Evolutionary conservation across 2,888 invertebrate genomes (phyloP), one percentile per base, ranked within the genome.

Genomic region (Drosophila fungiperda): DNA sequence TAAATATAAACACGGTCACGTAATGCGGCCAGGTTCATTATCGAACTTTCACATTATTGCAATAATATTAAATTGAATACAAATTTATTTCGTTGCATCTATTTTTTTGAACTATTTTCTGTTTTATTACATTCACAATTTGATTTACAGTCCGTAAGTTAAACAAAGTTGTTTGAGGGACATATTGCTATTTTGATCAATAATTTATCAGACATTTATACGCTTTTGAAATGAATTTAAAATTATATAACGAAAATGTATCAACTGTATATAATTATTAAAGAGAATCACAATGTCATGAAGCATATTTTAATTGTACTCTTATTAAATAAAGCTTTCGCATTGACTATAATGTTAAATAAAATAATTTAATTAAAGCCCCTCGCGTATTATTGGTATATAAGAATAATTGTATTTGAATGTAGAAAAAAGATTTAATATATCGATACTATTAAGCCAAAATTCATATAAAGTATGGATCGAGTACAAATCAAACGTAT

Each of bases 11-110:
- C 64, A 75, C 58, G 59, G 76, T 71, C 83, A 84, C 84, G 84
- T 82, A 80, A 58, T 68, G 70, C 50, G 70, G 68, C 55, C 60
- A 59, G 84, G 84, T 84, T 86, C 84, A 86, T 84, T 84, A 84
- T 86, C 84, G 70, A 54, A 62, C 71, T 85, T 69, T 61, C 80
- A 80, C 76, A 78, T 76, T 83, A 63, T 69, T 71, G 58, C 40
- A 71, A 69, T 75, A 74, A 73, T 80, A 76, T 68, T 69, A 20
- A 53, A 42, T 50, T 50, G 50, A 45, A 55, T 62, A 59, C 61
- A 40, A 53, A 55, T 68, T 64, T 68, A 55, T 59, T 61, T 59
- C 52, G 23, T 49, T 29, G 20, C n/a, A n/a, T 20, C 5, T 1
- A 26, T 60, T 20, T 20, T 20, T 33, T 20, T 63, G 71, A 62